Conservation (phyloP, 2,113 vertebrate genomes). For the Trochalopteron elliotii region DNA sequence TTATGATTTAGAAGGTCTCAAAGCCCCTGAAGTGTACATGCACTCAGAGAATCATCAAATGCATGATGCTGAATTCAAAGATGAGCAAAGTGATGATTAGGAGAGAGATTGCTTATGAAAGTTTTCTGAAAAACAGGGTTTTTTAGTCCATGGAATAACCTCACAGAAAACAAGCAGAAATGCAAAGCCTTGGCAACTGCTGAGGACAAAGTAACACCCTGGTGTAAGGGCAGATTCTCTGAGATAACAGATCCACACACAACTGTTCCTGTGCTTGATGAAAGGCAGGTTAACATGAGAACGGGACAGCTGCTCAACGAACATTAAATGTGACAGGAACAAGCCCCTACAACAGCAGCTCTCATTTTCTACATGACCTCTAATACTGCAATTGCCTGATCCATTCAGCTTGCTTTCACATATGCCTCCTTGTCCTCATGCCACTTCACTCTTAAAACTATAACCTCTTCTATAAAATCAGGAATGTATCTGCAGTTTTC, state of each 20-base stretch:
- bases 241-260: neutral
- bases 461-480: neutral
- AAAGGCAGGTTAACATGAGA: neutral
- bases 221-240: neutral
- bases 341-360: neutral
- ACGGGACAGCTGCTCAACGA: neutral
- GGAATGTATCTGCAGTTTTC: neutral
- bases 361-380: neutral
- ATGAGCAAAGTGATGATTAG: rapidly evolving
- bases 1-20: neutral
- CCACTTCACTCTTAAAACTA: neutral
- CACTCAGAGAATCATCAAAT: neutral
- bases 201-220: neutral
- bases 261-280: neutral
- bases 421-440: neutral
- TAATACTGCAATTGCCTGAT: neutral
- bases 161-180: neutral
- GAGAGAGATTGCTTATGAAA: neutral
- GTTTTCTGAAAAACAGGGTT: neutral
- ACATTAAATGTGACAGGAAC: neutral
- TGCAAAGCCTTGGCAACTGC: neutral
- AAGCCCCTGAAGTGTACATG: neutral
- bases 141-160: neutral
- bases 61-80: neutral
- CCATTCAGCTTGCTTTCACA: neutral